A percentile compares a stretch with the other conserved stretches of the same genome.
phyloP scores from a whole-genome alignment of 2,113 vertebrate species.

The Corythoichthys intestinalis region DNA sequence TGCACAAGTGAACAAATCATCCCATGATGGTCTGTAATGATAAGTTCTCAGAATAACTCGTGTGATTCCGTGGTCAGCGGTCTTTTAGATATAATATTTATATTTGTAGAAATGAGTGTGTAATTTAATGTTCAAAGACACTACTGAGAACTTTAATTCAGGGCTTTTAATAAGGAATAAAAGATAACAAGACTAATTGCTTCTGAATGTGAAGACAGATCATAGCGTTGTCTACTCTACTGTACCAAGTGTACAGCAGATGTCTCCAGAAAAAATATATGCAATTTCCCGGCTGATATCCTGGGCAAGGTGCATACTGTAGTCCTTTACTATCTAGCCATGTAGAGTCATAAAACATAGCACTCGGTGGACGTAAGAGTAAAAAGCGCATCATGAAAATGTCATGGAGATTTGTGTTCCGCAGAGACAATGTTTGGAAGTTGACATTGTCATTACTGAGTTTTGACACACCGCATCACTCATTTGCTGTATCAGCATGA shows the following conservation, averaged over 20 bases:
- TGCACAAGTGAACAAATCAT: conserved; percentile 65
- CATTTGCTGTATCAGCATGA: conserved; percentile 29
- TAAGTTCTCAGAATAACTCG: conserved; percentile 70
- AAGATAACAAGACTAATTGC: conserved; percentile 74
- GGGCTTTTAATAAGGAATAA: conserved; percentile 71
- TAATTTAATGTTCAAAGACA: conserved; percentile 76
- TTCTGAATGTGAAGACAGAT: conserved; percentile 75
- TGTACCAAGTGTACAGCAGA: conserved; percentile 44
- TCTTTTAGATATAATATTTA: conserved; percentile 71
- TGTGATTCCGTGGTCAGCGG: conserved; percentile 69
- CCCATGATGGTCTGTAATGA: conserved; percentile 69
- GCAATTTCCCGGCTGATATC: conserved; percentile 26
- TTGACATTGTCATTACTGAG: conserved; percentile 45
- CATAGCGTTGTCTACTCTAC: conserved; percentile 53
- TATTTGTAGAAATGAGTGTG: conserved; percentile 68
- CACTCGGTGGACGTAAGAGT: not conserved
- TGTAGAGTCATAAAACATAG: conserved; percentile 18
- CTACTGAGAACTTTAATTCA: conserved; percentile 75
- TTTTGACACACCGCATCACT: conserved; percentile 48
- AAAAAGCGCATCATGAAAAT: conserved; percentile 31
- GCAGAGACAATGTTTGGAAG: conserved; percentile 26
- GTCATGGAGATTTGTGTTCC: conserved; percentile 30
- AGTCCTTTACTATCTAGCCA: conserved; percentile 22
- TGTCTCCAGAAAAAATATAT: conserved; percentile 27
- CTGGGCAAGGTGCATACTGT: conserved; percentile 13